Conservation (phyloP, 2,113 vertebrate species). For the Prolemur simus region DNA sequence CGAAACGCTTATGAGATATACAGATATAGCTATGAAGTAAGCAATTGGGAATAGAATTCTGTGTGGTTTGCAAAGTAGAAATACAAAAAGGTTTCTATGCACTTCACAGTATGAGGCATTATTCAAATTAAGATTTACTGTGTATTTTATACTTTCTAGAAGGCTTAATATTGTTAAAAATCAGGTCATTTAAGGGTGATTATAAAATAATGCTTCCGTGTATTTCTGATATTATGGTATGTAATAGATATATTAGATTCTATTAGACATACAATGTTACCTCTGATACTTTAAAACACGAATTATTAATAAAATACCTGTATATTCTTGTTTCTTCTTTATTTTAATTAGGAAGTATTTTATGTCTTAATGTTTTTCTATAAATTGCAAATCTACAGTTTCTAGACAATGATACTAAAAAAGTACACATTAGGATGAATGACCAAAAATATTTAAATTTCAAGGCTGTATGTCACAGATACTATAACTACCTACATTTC, state of each 20-base stretch:
- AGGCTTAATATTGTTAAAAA: not conserved
- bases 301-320: not conserved
- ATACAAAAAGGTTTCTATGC: not conserved
- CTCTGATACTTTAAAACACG: not conserved
- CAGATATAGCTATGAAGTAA: not conserved
- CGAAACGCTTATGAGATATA: not conserved
- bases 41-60: not conserved
- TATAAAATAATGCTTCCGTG: not conserved
- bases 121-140: not conserved
- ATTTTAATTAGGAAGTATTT: not conserved
- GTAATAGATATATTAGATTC: not conserved
- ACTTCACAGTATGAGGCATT: not conserved
- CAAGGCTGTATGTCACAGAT: not conserved
- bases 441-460: not conserved
- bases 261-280: not conserved
- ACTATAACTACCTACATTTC: not conserved
- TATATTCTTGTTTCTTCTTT: not conserved
- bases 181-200: not conserved
- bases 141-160: not conserved
- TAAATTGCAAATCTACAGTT: not conserved
- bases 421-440: not conserved
- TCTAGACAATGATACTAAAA: not conserved
- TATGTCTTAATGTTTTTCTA: not conserved
- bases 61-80: not conserved
- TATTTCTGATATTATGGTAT: not conserved